These are phyloP conservation scores for Himalopsyche phryganea DNA, from an alignment of 1,140 invertebrate species.

Conservation along the genomic window DNA sequence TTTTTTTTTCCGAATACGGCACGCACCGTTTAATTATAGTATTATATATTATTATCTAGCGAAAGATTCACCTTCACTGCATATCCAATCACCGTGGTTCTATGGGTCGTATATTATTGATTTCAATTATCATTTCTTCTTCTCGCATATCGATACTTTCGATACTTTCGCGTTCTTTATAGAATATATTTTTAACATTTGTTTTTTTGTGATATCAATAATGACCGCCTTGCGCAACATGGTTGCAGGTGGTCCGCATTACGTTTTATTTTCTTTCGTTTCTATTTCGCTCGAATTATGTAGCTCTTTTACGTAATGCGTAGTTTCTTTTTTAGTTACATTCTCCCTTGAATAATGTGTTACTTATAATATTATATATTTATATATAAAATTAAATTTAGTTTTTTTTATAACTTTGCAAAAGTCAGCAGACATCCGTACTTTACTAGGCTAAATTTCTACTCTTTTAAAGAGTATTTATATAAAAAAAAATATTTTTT, in stretches of 20 bases:
- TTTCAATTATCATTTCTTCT: no score
- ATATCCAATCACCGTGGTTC: no score
- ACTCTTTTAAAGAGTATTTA: conserved; percentile 5
- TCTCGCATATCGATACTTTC: no score
- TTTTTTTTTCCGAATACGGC: no score
- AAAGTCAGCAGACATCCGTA: conserved; percentile 15
- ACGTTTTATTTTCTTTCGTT: conserved; percentile 10
- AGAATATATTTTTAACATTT: conserved; percentile 8
- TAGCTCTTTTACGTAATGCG: neutral
- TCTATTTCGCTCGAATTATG: conserved; percentile 8
- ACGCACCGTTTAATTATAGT: no score
- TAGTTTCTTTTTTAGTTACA: conserved; percentile 11
- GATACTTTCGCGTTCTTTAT: neutral
- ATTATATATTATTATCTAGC: no score
- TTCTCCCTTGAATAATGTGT: no score
- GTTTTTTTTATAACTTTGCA: conserved; percentile 14
- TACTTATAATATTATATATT: no score
- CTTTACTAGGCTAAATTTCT: conserved; percentile 21
- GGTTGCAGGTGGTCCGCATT: conserved; percentile 2
- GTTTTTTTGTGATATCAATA: conserved; percentile 13
- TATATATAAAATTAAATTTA: conserved; percentile 1
- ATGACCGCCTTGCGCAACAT: conserved; percentile 6
- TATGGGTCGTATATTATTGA: no score
- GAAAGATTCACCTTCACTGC: no score
- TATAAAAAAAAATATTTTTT: neutral